phyloP scores from a whole-genome alignment of 2,888 invertebrate species.

The Gonocerus acuteangulatus region DNA sequence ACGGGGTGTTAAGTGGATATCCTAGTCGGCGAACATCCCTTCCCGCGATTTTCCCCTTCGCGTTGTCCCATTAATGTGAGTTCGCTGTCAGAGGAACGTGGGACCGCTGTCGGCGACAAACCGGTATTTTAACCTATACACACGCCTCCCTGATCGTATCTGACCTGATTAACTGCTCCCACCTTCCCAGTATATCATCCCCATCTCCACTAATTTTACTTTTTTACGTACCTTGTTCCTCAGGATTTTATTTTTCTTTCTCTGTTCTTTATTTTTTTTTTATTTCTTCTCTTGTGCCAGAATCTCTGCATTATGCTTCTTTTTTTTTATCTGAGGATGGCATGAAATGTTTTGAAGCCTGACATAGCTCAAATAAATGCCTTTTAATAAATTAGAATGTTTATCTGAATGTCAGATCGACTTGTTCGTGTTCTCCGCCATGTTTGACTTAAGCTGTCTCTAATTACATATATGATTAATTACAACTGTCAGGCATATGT shows the following conservation, averaged over 20 bases:
- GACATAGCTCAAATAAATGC: too few relatives aligned
- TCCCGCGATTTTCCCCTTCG: background rate
- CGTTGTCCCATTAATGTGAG: background rate
- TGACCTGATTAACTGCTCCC: constrained; percentile 6
- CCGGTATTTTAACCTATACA: background rate
- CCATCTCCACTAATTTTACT: constrained; percentile 11
- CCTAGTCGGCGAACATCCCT: background rate
- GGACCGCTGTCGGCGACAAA: background rate
- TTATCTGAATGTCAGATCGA: too few relatives aligned
- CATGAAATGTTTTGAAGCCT: background rate
- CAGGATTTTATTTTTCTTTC: background rate
- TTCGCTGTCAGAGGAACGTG: background rate
- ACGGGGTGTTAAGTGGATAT: background rate
- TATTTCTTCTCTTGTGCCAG: too few relatives aligned
- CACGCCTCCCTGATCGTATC: constrained; percentile 5
- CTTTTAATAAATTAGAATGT: too few relatives aligned
- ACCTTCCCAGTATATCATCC: background rate
- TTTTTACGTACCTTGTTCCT: background rate
- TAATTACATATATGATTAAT: too few relatives aligned
- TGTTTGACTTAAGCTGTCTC: too few relatives aligned
- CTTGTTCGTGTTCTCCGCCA: too few relatives aligned
- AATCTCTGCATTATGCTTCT: too few relatives aligned
- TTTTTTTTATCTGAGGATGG: constrained; percentile 7
- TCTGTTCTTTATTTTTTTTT: background rate
- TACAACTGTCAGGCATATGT: too few relatives aligned